Percentiles rank a stretch among this genome's conserved stretches.
Evolutionary conservation across 2,888 invertebrate genomes (phyloP).

Genomic region (Lasioglossum oenotherae): DNA sequence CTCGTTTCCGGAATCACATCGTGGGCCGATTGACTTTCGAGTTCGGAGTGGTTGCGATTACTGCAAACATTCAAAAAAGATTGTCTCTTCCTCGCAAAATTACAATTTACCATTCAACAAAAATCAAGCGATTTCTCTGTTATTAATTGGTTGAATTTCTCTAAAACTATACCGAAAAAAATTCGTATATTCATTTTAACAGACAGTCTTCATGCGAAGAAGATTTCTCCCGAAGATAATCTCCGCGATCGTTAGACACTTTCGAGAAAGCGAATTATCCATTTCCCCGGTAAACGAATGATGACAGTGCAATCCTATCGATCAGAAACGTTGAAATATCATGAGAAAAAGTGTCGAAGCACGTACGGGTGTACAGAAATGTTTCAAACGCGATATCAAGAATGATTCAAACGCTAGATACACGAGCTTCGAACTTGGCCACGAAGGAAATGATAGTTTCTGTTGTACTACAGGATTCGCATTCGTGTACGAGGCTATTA

Average conservation of each 20-base stretch:
- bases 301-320: neutral
- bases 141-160: neutral
- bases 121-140: neutral
- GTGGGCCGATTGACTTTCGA: conserved; percentile 9
- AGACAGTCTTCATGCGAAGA: neutral
- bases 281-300: neutral
- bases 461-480: conserved; percentile 10
- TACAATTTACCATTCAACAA: neutral
- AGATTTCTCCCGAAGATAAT: neutral
- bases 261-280: neutral
- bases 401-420: neutral
- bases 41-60: conserved; percentile 15
- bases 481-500: conserved; percentile 28
- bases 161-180: neutral
- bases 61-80: conserved; percentile 40
- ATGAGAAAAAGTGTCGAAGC: neutral
- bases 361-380: neutral
- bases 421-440: conserved; percentile 23
- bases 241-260: neutral
- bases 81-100: neutral
- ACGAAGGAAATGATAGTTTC: conserved; percentile 16
- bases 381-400: neutral
- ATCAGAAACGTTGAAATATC: neutral
- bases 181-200: neutral
- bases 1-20: conserved; percentile 1